Percentiles rank a stretch among this genome's conserved stretches.
phyloP scores from a whole-genome alignment of 2,797 vertebrate genomes.

The Zenarchopterus dispar region DNA sequence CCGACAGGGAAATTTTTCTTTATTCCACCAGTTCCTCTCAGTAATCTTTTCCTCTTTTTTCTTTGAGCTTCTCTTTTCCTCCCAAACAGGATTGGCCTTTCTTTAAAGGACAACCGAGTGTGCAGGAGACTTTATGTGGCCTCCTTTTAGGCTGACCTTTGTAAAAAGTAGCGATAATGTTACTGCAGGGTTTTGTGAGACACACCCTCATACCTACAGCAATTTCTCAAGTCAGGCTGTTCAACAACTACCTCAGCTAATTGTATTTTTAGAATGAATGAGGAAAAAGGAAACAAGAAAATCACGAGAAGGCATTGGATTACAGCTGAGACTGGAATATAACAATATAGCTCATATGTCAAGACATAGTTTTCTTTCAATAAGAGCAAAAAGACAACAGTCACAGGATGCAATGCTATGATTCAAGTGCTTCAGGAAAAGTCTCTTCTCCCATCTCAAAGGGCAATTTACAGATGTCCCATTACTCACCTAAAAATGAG shows the following conservation, averaged over 20 bases:
- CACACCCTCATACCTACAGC: slow-evolving; percentile 41
- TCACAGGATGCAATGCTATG: slow-evolving; percentile 7
- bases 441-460: slow-evolving; percentile 4
- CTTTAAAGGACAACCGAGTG: slow-evolving; percentile 58
- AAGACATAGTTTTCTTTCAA: slow-evolving; percentile 14
- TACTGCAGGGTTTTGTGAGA: slow-evolving; percentile 52
- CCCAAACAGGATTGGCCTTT: slow-evolving; percentile 61
- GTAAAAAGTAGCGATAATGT: slow-evolving; percentile 52
- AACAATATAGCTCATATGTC: slow-evolving; percentile 19
- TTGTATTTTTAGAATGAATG: slow-evolving; percentile 45
- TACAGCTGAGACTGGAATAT: slow-evolving; percentile 20
- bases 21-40: slow-evolving; percentile 56
- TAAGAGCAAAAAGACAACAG: slow-evolving; percentile 8
- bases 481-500: not conserved
- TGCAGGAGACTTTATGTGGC: slow-evolving; percentile 52
- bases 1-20: slow-evolving; percentile 56
- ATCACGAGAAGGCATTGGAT: slow-evolving; percentile 35
- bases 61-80: slow-evolving; percentile 24
- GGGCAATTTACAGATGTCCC: not conserved
- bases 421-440: slow-evolving; percentile 3
- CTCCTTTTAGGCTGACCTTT: slow-evolving; percentile 68
- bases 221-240: slow-evolving; percentile 40
- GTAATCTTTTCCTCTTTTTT: slow-evolving; percentile 44
- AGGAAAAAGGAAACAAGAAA: slow-evolving; percentile 22
- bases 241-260: slow-evolving; percentile 32